phyloP scores from a whole-genome alignment of 2,797 vertebrate species.

The Erethizon dorsatum region DNA sequence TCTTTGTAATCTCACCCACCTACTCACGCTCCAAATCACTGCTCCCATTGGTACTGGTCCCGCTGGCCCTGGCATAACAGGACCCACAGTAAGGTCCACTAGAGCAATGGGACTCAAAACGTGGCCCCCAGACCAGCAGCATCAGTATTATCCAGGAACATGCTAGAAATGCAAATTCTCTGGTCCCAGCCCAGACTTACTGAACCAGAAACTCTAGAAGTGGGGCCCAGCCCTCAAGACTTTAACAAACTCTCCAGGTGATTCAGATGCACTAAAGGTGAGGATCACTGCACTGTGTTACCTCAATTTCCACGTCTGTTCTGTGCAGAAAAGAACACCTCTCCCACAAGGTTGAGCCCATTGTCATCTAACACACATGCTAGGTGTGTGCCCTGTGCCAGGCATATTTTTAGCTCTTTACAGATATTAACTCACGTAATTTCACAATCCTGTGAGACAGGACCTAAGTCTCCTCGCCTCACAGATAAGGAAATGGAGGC shows the following conservation, averaged over 20 bases:
- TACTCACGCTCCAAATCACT: neutral
- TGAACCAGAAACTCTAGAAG: neutral
- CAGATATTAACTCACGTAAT: neutral
- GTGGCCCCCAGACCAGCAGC: neutral
- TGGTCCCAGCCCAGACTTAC: neutral
- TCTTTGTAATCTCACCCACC: neutral
- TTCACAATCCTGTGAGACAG: neutral
- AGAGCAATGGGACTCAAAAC: neutral
- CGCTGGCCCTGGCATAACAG: neutral
- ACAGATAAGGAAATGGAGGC: neutral
- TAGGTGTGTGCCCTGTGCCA: neutral
- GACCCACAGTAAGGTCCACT: neutral
- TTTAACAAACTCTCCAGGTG: neutral
- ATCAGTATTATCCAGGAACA: neutral
- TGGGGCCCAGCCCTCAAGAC: neutral
- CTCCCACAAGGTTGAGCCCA: neutral
- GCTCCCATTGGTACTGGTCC: neutral
- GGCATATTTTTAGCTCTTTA: neutral
- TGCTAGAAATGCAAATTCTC: neutral
- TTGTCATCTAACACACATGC: neutral
- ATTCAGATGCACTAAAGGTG: neutral
- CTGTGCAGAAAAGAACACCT: neutral
- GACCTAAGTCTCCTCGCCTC: neutral
- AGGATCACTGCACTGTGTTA: neutral
- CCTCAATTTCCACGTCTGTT: constrained; percentile 16